Percentiles rank a stretch among this genome's conserved stretches.
Conservation (phyloP, 1,140 invertebrate species). For the Ostrea edulis region DNA sequence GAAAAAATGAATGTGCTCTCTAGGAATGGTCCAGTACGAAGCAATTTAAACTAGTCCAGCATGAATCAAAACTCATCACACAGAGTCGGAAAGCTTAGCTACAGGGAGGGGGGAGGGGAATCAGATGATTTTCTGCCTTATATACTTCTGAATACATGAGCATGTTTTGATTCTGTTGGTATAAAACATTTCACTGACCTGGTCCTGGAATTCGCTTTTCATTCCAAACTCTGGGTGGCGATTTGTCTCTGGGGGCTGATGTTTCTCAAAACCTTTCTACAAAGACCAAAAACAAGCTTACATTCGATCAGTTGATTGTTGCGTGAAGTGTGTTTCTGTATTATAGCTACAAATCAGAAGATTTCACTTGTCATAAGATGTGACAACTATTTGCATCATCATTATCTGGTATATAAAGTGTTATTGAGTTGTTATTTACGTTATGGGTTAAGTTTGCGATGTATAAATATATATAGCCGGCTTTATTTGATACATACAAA, state of each 20-base stretch:
- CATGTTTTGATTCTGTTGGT: neutral
- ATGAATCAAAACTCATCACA: neutral
- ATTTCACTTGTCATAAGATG: too few relatives aligned
- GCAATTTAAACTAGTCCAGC: too few relatives aligned
- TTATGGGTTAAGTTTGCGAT: too few relatives aligned
- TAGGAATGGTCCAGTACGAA: too few relatives aligned
- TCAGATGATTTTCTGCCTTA: neutral
- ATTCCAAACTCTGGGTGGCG: neutral
- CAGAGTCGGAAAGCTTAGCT: neutral
- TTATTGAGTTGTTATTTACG: too few relatives aligned
- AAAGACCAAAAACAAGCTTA: neutral
- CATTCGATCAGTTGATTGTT: neutral
- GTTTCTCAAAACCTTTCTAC: conserved; percentile 2
- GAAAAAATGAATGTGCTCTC: too few relatives aligned
- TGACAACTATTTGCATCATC: too few relatives aligned
- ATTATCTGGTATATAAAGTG: too few relatives aligned
- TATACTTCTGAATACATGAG: neutral
- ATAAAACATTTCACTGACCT: neutral
- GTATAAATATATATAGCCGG: too few relatives aligned
- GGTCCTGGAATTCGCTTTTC: conserved; percentile 10
- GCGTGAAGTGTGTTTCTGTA: too few relatives aligned
- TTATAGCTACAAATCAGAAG: too few relatives aligned
- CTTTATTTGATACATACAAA: too few relatives aligned
- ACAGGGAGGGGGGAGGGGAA: neutral
- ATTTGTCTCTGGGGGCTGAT: conserved; percentile 7